Conservation (phyloP, 2,797 vertebrate species). For the Malurus splendens region DNA sequence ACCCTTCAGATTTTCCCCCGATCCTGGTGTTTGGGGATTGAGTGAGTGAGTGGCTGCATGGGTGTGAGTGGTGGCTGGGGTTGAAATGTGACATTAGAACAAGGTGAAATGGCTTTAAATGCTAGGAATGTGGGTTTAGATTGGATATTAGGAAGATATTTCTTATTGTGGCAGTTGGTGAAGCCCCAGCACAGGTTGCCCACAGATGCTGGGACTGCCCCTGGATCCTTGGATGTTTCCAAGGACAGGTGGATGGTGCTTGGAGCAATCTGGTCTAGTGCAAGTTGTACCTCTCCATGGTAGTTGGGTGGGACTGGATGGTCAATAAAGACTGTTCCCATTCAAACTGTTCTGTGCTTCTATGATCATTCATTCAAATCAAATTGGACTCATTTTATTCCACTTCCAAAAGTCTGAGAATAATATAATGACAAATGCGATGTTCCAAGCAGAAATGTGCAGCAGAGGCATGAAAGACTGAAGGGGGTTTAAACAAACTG, state of each 20-base stretch:
- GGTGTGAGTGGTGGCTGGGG: not conserved
- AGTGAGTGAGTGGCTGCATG: not conserved
- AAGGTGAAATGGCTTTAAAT: not conserved
- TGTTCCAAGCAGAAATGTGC: not conserved
- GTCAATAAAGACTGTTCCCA: not conserved
- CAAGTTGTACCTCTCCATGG: not conserved
- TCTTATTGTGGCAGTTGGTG: not conserved
- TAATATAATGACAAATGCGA: too few relatives aligned
- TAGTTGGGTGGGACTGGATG: too few relatives aligned
- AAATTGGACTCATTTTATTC: not conserved
- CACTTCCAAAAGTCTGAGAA: not conserved
- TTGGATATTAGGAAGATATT: not conserved
- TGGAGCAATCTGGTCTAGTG: not conserved
- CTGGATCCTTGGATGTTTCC: not conserved
- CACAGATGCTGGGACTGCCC: not conserved
- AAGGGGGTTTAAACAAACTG: not conserved
- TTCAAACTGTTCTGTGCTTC: not conserved
- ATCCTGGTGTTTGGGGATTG: not conserved
- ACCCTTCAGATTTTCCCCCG: not conserved
- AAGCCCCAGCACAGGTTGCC: not conserved
- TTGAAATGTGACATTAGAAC: not conserved
- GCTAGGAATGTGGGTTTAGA: not conserved
- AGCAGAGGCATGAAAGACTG: too few relatives aligned
- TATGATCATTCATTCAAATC: not conserved
- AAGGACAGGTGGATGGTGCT: not conserved